A percentile compares a stretch with the other conserved stretches of the same genome.
phyloP scores from a whole-genome alignment of 2,797 vertebrate genomes.

The Schizopygopsis malacanthus region DNA sequence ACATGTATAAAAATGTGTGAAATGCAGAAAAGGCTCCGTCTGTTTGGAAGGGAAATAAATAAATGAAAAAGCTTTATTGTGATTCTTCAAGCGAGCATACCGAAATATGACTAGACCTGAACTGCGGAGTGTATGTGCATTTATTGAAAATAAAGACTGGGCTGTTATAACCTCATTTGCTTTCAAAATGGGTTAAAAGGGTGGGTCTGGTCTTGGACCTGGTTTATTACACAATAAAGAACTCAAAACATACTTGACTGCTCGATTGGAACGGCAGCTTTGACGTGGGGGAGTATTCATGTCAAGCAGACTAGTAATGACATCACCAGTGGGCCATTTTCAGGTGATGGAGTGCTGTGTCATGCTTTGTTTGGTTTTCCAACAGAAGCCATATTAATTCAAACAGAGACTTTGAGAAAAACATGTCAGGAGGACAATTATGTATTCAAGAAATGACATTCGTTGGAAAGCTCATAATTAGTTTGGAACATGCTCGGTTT shows the following conservation, averaged over 20 bases:
- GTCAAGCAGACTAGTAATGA: conserved; percentile 63
- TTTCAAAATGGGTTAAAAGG: conserved; percentile 33
- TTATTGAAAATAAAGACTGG: conserved; percentile 35
- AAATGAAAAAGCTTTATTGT: conserved; percentile 37
- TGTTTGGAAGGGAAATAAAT: conserved; percentile 34
- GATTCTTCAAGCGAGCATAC: conserved; percentile 45
- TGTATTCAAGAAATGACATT: conserved; percentile 46
- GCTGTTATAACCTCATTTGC: conserved; percentile 42
- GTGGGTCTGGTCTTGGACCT: conserved; percentile 43
- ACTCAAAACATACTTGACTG: conserved; percentile 46
- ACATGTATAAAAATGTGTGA: conserved; percentile 22
- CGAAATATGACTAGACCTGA: conserved; percentile 33
- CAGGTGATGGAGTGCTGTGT: conserved; percentile 74
- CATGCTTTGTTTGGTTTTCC: conserved; percentile 77
- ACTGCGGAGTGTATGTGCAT: conserved; percentile 22
- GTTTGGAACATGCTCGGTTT: conserved; percentile 38
- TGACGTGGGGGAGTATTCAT: conserved; percentile 49
- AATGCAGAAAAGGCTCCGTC: conserved; percentile 31
- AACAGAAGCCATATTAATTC: conserved; percentile 65
- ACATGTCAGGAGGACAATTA: conserved; percentile 65
- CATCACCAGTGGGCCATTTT: conserved; percentile 64
- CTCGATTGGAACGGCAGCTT: conserved; percentile 46
- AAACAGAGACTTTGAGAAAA: conserved; percentile 66
- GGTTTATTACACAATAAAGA: conserved; percentile 56
- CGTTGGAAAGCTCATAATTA: conserved; percentile 42